Base-by-base conservation (phyloP, 2,888 invertebrate species). In the Tortrix viridana region DNA sequence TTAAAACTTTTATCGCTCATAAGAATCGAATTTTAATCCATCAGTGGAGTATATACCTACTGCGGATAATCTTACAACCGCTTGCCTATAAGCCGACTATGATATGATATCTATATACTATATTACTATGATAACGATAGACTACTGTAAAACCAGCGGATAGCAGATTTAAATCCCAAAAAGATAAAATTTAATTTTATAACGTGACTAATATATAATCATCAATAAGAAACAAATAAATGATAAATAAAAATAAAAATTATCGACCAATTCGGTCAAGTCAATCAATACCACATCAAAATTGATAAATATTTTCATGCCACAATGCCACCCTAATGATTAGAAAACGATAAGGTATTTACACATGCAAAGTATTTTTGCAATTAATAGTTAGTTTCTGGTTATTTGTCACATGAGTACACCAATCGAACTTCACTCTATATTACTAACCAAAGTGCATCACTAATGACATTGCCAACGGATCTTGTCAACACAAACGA, bases 21-120 rank as follows among this genome's bases (percentile, higher is more conserved):
- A 32, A 18, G 44, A 37, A 47, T 47, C n/a, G 20, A 46, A 19
- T 49, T 55, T 55, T 61, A 48, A 50, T 23, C 49, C 49, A 5
- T 16, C 38, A 47, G 26, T 12, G 32, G 26, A 20, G 38, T 9
- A 37, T 20, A 44, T 43, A 16, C n/a, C n/a, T n/a, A n/a, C 48
- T 1, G 26, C 26, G 54, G 49, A 22, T 56, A 22, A 50, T 55
- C 44, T 22, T 20, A 22, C 22, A 53, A 26, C 48, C 16, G 20
- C 48, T 48, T 7, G 44, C 18, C 49, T 44, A 37, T 61, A 56
- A 55, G 55, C 55, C 22, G 61, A 49, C 44, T 61, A 50, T 44
- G 37, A 55, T 54, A 60, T 23, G 32, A 32, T 49, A 43, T 38
- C 26, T 7, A 7, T 14, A 19, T 59, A 44, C 38, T 37, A 23